Percentiles rank a stretch among this genome's conserved stretches.
Evolutionary conservation across 1,140 invertebrate species (phyloP).

Genomic region (Drosophila novamexicana): DNA sequence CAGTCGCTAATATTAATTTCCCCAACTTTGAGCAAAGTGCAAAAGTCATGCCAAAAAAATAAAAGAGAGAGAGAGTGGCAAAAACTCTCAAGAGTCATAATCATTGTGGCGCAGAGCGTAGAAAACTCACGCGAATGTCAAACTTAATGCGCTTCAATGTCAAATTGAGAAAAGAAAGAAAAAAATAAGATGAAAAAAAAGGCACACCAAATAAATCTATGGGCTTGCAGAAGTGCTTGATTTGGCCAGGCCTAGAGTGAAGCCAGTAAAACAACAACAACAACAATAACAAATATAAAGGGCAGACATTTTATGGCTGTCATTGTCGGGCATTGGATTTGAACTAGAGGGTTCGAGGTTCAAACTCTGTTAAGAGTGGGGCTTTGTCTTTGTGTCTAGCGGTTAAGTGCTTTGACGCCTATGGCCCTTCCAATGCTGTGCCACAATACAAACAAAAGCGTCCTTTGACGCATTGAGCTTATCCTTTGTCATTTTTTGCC

Average conservation of each 20-base stretch:
- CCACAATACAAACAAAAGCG: constrained; percentile 46
- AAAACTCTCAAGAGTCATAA: constrained; percentile 65
- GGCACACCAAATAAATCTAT: constrained; percentile 28
- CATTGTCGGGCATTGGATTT: constrained; percentile 68
- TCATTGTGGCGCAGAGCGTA: constrained; percentile 36
- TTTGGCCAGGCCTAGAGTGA: constrained; percentile 42
- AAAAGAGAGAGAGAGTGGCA: neutral
- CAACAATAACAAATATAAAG: constrained; percentile 24
- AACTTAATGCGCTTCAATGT: constrained; percentile 72
- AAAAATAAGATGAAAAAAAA: constrained; percentile 5
- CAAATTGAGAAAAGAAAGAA: constrained; percentile 49
- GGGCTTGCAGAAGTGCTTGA: constrained; percentile 35
- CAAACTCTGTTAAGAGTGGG: constrained; percentile 19
- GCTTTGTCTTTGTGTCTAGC: constrained; percentile 59
- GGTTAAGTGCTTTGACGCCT: constrained; percentile 80
- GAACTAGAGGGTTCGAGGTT: constrained; percentile 18
- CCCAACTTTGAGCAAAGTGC: constrained; percentile 69
- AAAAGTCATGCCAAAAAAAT: constrained; percentile 62
- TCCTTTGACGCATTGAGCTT: constrained; percentile 32
- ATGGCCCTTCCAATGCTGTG: constrained; percentile 44
- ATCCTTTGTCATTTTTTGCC: constrained; percentile 48
- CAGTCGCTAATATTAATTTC: constrained; percentile 66
- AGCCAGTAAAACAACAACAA: constrained; percentile 15
- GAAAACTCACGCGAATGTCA: constrained; percentile 66
- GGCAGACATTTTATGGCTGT: constrained; percentile 71